Conservation (phyloP, 1,140 invertebrate species). For the Scaptomyza hsui region DNA sequence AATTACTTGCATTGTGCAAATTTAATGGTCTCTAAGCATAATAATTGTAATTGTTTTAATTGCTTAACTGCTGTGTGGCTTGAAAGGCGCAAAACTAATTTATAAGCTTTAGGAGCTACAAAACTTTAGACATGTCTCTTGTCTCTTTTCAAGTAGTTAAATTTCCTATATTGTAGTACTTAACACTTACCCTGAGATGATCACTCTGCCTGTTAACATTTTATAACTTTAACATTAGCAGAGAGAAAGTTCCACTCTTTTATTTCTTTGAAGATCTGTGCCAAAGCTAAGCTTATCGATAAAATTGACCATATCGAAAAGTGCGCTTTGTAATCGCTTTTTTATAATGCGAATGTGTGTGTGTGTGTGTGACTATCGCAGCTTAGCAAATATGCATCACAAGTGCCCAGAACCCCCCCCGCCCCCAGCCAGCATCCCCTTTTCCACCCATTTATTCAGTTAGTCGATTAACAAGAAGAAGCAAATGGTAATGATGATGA, state of each 20-base stretch:
- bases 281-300: conserved; percentile 15
- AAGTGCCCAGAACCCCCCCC: neutral
- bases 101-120: too few species aligned
- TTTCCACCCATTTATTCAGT: neutral
- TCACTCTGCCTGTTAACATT: neutral
- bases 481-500: conserved; percentile 1
- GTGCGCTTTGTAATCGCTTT: conserved; percentile 42
- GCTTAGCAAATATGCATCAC: conserved; percentile 31
- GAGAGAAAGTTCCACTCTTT: conserved; percentile 3
- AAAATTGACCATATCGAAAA: conserved; percentile 38
- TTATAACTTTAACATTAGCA: neutral
- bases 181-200: too few species aligned
- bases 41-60: neutral
- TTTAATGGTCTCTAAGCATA: neutral
- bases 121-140: too few species aligned
- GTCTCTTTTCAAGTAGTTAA: too few species aligned
- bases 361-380: conserved; percentile 29
- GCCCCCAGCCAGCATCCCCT: neutral
- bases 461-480: conserved; percentile 17
- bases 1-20: neutral
- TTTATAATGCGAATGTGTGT: too few species aligned
- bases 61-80: neutral
- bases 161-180: too few species aligned
- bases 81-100: neutral
- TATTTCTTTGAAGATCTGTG: conserved; percentile 4